Evolutionary conservation across 2,888 invertebrate genomes (phyloP), one percentile per base, ranked within the genome.

Genomic region (Scaptomyza tumidula): DNA sequence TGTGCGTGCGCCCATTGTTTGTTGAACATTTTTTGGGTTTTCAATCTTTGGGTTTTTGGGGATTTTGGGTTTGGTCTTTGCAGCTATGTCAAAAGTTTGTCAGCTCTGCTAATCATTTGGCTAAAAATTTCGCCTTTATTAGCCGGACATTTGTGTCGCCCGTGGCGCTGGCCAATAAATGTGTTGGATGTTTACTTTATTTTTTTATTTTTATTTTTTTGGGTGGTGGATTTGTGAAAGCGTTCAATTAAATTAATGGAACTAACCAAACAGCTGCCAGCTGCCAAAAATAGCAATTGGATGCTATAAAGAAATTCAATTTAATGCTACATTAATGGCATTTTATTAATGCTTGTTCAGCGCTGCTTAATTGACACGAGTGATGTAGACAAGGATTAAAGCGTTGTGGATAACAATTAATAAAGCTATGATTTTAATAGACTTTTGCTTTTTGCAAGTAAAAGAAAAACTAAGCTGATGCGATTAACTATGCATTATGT

Each of bases 201-300:
- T 60, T 75, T 24, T 33, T 33, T 33, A 3, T 33, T 33, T 33
- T 33, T 10, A 33, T 33, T 10, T 33, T 33, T 33, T 33, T 6
- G 10, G 65, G 60, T 39, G 50, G 10, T 44, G 70, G 78, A 85
- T 74, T 85, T 88, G 90, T 90, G 90, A 90, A 90, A 90, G 90
- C 90, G 90, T 85, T 89, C 89, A 89, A 90, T 90, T 89, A 89
- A 88, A 79, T 90, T 86, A 90, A 89, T 90, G 89, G 80, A 82
- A 72, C 75, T 70, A 52, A 77, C 55, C 75, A 76, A 78, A 73
- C 80, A 60, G 73, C 73, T 52, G 71, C 54, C 61, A 44, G 59
- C 60, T 67, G 41, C 41, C 41, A 41, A 39, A 61, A 65, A 57
- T 54, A 54, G 44, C 65, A 58, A 58, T 52, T 65, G 39, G 43